These are phyloP conservation scores for Semotilus atromaculatus DNA, from an alignment of 2,797 vertebrate genomes.

Conservation along the genomic window DNA sequence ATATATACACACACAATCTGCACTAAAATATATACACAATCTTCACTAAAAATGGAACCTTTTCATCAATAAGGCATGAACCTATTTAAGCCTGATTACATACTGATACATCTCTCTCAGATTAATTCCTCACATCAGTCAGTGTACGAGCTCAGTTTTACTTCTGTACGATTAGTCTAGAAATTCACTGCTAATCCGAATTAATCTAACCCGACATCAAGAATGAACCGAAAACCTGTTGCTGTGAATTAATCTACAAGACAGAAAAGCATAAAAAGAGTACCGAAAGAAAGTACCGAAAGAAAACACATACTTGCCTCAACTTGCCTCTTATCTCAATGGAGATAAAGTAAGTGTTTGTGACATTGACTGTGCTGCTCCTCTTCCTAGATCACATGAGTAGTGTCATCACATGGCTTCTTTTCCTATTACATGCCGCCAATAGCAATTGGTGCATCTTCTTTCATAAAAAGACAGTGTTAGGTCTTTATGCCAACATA, in stretches of 20 bases:
- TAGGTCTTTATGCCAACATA: not conserved
- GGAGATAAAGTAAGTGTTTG: slow-evolving; percentile 75
- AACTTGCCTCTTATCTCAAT: too few species aligned
- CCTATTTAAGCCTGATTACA: not conserved
- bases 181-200: not conserved
- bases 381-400: slow-evolving; percentile 83
- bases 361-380: slow-evolving; percentile 66
- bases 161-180: not conserved
- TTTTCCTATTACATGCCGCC: slow-evolving; percentile 58
- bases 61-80: not conserved
- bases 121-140: not conserved
- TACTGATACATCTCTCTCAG: not conserved
- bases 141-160: not conserved
- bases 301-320: slow-evolving; percentile 33
- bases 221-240: slow-evolving; percentile 5
- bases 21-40: too few species aligned
- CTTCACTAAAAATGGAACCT: not conserved
- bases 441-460: slow-evolving; percentile 8
- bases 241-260: not conserved
- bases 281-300: not conserved
- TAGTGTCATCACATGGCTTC: slow-evolving; percentile 79
- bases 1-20: too few species aligned
- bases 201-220: slow-evolving; percentile 3
- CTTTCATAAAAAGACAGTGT: not conserved
- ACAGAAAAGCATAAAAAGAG: not conserved